phyloP scores from a whole-genome alignment of 2,797 vertebrate species.

The Hafferia zeledoni region DNA sequence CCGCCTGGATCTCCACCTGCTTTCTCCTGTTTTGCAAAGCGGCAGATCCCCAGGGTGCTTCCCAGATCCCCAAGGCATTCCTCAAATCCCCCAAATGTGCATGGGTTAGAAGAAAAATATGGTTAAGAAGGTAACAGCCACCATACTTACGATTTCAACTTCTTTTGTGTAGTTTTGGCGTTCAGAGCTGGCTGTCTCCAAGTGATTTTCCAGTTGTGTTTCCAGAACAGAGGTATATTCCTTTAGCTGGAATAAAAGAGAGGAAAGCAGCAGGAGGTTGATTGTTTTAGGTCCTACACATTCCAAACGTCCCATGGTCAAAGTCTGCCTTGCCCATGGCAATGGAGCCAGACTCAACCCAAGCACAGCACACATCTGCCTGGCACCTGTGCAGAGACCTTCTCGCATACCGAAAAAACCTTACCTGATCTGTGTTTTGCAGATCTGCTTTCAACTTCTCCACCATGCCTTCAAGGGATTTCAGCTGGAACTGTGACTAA shows the following conservation, averaged over 20 bases:
- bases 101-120: neutral
- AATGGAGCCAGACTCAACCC: neutral
- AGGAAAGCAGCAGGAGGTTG: neutral
- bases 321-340: neutral
- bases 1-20: neutral
- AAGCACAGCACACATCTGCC: fast-evolving
- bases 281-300: neutral
- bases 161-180: conserved; percentile 83
- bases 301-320: neutral
- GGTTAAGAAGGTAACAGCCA: neutral
- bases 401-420: neutral
- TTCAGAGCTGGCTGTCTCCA: conserved; percentile 81
- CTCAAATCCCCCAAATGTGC: fast-evolving
- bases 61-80: neutral
- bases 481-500: conserved; percentile 84
- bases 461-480: conserved; percentile 79
- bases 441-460: conserved; percentile 81
- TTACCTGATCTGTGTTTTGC: conserved; percentile 86
- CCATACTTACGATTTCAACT: conserved; percentile 79
- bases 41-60: neutral
- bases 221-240: conserved; percentile 88
- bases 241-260: conserved; percentile 72
- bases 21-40: neutral
- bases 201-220: conserved; percentile 89
- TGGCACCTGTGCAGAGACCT: fast-evolving